These are phyloP conservation scores for Pseudorasbora parva DNA, from an alignment of 2,113 vertebrate species.

Conservation along the genomic window DNA sequence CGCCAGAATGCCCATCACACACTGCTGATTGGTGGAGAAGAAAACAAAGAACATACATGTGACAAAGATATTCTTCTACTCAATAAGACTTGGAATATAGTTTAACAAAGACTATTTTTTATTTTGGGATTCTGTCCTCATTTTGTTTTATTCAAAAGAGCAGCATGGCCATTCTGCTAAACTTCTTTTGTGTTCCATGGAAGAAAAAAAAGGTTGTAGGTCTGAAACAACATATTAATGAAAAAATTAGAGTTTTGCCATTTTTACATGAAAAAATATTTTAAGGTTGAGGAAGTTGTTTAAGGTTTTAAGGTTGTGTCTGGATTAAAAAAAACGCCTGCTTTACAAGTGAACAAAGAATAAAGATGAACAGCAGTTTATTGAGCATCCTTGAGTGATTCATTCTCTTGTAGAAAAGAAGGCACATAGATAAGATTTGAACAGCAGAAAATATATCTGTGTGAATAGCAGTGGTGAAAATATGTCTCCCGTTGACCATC, in stretches of 20 bases:
- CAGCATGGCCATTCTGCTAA: neutral
- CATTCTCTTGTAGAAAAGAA: neutral
- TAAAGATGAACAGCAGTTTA: slow-evolving; percentile 1
- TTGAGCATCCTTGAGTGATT: neutral
- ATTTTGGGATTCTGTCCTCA: too few relatives aligned
- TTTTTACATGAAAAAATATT: neutral
- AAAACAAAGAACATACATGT: too few relatives aligned
- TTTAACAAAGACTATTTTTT: too few relatives aligned
- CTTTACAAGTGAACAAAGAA: neutral
- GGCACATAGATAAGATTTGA: neutral
- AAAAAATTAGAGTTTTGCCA: neutral
- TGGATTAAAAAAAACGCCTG: neutral
- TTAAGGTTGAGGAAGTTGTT: neutral
- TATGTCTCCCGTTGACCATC: neutral
- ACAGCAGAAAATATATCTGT: neutral
- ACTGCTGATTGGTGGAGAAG: too few relatives aligned
- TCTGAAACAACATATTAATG: neutral
- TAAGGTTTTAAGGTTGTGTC: too few relatives aligned
- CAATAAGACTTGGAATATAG: neutral
- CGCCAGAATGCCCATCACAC: too few relatives aligned
- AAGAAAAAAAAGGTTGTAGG: neutral
- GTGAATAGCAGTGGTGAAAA: neutral
- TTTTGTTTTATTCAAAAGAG: too few relatives aligned
- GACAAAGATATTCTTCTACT: neutral
- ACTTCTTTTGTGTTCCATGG: neutral